Percentiles rank a stretch among this genome's conserved stretches.
Conservation (phyloP, 2,888 invertebrate species). For the Galerucella pusilla region DNA sequence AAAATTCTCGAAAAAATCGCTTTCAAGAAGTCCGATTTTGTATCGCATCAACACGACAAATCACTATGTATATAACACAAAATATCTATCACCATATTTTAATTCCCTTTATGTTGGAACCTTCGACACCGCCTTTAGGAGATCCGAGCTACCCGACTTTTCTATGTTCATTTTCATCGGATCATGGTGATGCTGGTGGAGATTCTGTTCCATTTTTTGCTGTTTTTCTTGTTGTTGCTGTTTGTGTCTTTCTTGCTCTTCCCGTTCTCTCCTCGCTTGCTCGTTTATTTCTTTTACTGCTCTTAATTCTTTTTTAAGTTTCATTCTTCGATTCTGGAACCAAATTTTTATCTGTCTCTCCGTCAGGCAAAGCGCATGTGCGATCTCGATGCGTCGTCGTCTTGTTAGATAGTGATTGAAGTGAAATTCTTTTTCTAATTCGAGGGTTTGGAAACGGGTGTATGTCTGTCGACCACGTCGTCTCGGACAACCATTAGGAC, state of each 20-base stretch:
- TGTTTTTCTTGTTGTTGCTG: slow-evolving; percentile 85
- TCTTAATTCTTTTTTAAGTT: slow-evolving; percentile 93
- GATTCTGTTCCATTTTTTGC: slow-evolving; percentile 73
- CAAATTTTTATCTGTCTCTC: slow-evolving; percentile 97
- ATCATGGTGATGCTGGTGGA: slow-evolving; percentile 78
- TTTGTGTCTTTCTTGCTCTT: slow-evolving; percentile 92
- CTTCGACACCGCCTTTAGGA: slow-evolving; percentile 81
- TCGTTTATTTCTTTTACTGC: slow-evolving; percentile 96
- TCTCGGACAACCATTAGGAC: slow-evolving; percentile 94
- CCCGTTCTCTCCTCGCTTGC: slow-evolving; percentile 89
- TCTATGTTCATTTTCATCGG: slow-evolving; percentile 80
- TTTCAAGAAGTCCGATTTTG: slow-evolving; percentile 44
- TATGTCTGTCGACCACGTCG: slow-evolving; percentile 96
- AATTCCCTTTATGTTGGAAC: slow-evolving; percentile 76
- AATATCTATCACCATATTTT: slow-evolving; percentile 38
- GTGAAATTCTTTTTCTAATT: slow-evolving; percentile 98
- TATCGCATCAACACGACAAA: slow-evolving; percentile 39
- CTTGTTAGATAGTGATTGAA: slow-evolving; percentile 98
- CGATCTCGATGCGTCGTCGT: slow-evolving; percentile 95
- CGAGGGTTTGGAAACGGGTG: slow-evolving; percentile 97
- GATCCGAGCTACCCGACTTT: slow-evolving; percentile 76
- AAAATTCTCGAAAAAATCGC: slow-evolving; percentile 37
- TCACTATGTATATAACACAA: slow-evolving; percentile 43
- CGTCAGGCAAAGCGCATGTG: slow-evolving; percentile 94
- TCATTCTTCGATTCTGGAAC: slow-evolving; percentile 98